Percentiles rank a stretch among this genome's conserved stretches.
Conservation (phyloP, 2,797 vertebrate species). For the Pantherophis alleghaniensis region DNA sequence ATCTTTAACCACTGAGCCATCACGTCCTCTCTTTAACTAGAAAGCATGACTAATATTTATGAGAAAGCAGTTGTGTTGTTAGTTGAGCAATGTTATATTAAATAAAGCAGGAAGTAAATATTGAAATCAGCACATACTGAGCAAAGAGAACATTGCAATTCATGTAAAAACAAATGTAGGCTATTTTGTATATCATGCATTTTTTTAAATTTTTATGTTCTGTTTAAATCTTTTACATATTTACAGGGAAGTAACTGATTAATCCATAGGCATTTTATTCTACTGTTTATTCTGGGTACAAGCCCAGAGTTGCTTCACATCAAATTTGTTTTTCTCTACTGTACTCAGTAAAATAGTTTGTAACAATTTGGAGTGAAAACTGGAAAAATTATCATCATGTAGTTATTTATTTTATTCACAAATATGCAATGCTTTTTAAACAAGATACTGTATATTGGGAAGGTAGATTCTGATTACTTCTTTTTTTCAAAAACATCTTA, state of each 20-base stretch:
- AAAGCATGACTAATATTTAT: background rate
- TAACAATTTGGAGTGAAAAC: background rate
- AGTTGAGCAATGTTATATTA: background rate
- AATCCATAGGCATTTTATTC: background rate
- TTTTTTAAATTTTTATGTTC: background rate
- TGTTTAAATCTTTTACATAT: background rate
- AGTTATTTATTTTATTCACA: background rate
- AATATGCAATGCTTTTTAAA: background rate
- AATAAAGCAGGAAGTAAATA: background rate
- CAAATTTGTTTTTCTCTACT: background rate
- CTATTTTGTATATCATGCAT: background rate
- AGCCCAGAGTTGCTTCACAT: background rate
- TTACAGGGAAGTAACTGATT: background rate
- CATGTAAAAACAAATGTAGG: background rate
- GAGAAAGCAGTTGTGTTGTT: background rate
- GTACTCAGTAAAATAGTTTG: background rate
- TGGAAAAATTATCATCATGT: background rate
- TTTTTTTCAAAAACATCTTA: background rate
- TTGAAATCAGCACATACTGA: background rate
- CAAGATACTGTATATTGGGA: background rate
- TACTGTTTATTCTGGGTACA: background rate
- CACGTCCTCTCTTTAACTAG: background rate
- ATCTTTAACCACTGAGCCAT: background rate
- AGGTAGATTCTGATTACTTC: background rate
- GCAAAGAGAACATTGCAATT: background rate